phyloP scores from a whole-genome alignment of 2,888 invertebrate species.

The Eilema caniola region DNA sequence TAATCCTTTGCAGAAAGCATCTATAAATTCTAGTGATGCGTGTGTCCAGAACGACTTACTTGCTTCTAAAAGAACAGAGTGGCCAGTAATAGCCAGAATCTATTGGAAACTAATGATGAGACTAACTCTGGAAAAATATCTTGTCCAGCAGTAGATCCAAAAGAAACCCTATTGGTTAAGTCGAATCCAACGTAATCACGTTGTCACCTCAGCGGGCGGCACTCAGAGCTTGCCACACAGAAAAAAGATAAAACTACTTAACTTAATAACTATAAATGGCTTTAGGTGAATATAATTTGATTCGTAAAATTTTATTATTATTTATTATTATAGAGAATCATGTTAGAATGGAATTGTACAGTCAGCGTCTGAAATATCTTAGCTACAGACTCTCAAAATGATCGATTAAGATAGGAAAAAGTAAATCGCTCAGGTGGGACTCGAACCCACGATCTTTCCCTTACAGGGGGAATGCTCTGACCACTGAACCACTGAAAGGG shows the following conservation, averaged over 20 bases:
- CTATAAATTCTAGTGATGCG: no score
- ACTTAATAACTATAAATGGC: not conserved
- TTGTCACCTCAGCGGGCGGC: not conserved
- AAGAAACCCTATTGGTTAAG: not conserved
- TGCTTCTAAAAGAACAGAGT: not conserved
- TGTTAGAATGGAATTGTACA: not conserved
- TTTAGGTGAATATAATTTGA: not conserved
- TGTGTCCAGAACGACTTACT: no score
- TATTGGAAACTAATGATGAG: no score
- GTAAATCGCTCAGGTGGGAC: no score
- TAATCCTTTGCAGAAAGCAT: not conserved
- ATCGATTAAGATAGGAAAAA: no score
- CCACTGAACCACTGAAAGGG: no score
- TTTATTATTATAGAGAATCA: no score
- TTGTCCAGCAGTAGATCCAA: not conserved
- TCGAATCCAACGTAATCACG: not conserved
- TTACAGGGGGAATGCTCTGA: no score
- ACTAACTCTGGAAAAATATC: not conserved
- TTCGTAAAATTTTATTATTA: slow-evolving; percentile 4
- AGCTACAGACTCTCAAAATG: no score
- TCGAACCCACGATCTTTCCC: no score
- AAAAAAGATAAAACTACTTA: slow-evolving; percentile 4
- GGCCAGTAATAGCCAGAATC: no score
- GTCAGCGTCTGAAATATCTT: no score
- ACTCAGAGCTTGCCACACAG: not conserved